A percentile compares a stretch with the other conserved stretches of the same genome.
Conservation (phyloP, 2,797 vertebrate species). For the Remorina albescens region DNA sequence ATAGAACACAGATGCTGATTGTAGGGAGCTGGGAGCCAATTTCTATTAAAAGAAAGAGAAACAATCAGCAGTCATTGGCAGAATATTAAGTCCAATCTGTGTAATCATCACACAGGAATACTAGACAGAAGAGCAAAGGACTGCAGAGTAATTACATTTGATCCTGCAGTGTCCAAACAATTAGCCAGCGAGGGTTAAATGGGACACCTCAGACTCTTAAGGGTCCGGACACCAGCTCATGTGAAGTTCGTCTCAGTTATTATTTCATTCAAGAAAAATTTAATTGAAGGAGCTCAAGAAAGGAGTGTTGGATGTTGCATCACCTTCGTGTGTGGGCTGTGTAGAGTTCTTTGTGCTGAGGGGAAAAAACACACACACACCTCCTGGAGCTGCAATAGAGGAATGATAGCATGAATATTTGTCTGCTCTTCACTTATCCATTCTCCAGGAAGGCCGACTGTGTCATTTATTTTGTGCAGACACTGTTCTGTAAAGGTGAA, state of each 20-base stretch:
- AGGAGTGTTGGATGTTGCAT: not conserved
- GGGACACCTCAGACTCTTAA: constrained; percentile 33
- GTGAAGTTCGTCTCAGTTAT: constrained; percentile 35
- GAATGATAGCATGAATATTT: constrained; percentile 68
- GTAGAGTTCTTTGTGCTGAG: too few relatives aligned
- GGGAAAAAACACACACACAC: too few relatives aligned
- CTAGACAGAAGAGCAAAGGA: constrained; percentile 41
- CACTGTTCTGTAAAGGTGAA: constrained; percentile 59
- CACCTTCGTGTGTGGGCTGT: not conserved
- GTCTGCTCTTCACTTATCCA: constrained; percentile 40
- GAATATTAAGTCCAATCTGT: constrained; percentile 1
- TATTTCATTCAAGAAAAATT: constrained; percentile 34
- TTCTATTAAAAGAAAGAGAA: constrained; percentile 19
- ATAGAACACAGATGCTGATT: constrained; percentile 29
- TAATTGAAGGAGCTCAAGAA: not conserved
- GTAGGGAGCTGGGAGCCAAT: constrained; percentile 13
- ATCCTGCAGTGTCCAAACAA: constrained; percentile 40
- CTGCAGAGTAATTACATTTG: constrained; percentile 50
- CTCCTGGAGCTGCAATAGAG: constrained; percentile 45
- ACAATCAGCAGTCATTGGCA: not conserved
- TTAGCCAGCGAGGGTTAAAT: constrained; percentile 55
- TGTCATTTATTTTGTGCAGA: constrained; percentile 62
- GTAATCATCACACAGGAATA: constrained; percentile 21
- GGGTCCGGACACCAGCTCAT: constrained; percentile 36
- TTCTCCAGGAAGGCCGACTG: constrained; percentile 19